A percentile compares a stretch with the other conserved stretches of the same genome.
phyloP scores from a whole-genome alignment of 30 jellyfish, hydroid and myxozoan species.

The Aurelia aurita complex sp. Pacific region DNA sequence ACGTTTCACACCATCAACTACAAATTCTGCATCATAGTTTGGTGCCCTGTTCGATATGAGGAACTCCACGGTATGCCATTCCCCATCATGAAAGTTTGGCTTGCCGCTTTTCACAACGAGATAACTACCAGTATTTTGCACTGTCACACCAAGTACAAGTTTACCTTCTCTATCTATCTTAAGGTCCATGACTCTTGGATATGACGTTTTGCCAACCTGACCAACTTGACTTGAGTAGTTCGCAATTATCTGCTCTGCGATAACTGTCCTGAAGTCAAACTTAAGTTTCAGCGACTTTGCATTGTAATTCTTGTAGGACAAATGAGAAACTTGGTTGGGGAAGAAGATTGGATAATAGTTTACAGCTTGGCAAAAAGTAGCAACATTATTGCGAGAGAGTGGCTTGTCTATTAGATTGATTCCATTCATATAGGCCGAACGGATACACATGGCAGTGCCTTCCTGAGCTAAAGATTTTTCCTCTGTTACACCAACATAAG shows the following conservation, averaged over 20 bases:
- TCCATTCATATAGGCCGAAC: constrained; percentile 60
- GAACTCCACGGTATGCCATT: constrained; percentile 94
- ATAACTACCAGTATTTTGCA: constrained; percentile 69
- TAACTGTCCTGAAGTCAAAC: constrained; percentile 87
- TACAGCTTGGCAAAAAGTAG: constrained; percentile 65
- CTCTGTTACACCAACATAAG: constrained; percentile 54
- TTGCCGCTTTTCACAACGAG: constrained; percentile 82
- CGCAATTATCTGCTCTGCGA: constrained; percentile 71
- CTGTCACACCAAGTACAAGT: constrained; percentile 65
- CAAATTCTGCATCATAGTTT: constrained; percentile 79
- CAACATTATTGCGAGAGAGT: constrained; percentile 7
- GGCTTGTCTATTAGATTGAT: constrained; percentile 29
- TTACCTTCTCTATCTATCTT: constrained; percentile 86
- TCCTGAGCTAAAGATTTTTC: constrained; percentile 62
- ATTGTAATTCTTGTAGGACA: constrained; percentile 60
- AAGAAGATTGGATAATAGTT: constrained; percentile 88
- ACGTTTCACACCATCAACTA: constrained; percentile 93
- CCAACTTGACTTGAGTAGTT: constrained; percentile 69
- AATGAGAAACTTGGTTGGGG: constrained; percentile 89
- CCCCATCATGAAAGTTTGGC: constrained; percentile 88
- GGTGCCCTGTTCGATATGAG: constrained; percentile 69
- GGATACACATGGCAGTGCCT: constrained; percentile 63
- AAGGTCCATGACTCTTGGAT: constrained; percentile 66
- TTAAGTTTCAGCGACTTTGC: constrained; percentile 52
- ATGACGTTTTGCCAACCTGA: neutral